Conservation (phyloP, 2,888 invertebrate species). For the Stramonita haemastoma region DNA sequence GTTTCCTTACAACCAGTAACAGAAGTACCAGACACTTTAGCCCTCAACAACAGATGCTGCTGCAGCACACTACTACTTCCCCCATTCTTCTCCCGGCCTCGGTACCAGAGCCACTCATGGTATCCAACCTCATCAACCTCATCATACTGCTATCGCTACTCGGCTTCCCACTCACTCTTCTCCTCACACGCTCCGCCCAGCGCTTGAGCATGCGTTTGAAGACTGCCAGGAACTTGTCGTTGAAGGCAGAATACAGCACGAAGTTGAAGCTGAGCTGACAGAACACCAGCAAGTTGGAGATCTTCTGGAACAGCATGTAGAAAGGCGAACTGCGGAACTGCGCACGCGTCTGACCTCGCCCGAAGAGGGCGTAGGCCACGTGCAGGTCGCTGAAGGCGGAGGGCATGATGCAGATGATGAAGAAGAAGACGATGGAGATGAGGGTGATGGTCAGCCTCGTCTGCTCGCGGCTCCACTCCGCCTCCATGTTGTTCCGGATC, state of each 20-base stretch:
- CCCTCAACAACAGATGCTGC: neutral
- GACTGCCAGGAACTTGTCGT: conserved; percentile 63
- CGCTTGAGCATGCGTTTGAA: conserved; percentile 36
- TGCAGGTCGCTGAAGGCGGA: conserved; percentile 70
- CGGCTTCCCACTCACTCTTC: conserved; percentile 1
- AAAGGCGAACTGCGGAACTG: conserved; percentile 23
- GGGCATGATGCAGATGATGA: conserved; percentile 71
- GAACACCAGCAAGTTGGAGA: conserved; percentile 70
- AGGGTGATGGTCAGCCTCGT: conserved; percentile 71
- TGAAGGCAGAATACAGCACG: conserved; percentile 74
- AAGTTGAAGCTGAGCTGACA: conserved; percentile 73
- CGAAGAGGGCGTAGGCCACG: conserved; percentile 67
- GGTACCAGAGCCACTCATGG: neutral
- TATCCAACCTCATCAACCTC: conserved; percentile 28
- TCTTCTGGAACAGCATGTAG: conserved; percentile 62
- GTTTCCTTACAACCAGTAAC: neutral
- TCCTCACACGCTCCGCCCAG: conserved; percentile 35
- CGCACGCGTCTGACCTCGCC: conserved; percentile 46
- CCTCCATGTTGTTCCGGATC: conserved; percentile 63
- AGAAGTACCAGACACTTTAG: neutral
- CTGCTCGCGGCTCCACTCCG: conserved; percentile 68
- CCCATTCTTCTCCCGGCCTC: neutral
- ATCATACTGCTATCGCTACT: conserved; percentile 9
- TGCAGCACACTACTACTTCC: neutral
- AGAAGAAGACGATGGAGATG: conserved; percentile 71